Conservation (phyloP, 2,888 invertebrate genomes). For the Nebria brevicollis region DNA sequence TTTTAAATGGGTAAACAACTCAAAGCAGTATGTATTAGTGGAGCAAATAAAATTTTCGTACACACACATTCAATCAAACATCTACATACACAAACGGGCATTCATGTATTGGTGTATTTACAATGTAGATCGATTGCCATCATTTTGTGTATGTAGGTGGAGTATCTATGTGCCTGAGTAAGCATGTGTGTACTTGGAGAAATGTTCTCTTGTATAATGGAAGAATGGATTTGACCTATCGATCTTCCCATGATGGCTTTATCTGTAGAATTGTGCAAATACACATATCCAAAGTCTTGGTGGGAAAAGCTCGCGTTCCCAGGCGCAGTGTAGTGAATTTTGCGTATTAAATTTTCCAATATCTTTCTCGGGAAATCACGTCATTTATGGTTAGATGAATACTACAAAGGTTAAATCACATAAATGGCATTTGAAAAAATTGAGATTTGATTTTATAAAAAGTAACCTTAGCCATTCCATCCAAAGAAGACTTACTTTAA, state of each 20-base stretch:
- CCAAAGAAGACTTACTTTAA: no score
- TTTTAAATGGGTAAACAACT: slow-evolving; percentile 13
- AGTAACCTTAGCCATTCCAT: no score
- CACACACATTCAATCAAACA: neutral
- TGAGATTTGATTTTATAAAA: neutral
- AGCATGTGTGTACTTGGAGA: neutral
- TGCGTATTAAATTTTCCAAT: slow-evolving; percentile 1
- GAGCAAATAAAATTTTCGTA: slow-evolving; percentile 15
- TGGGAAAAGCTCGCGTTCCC: neutral
- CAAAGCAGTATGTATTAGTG: neutral
- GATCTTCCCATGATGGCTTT: neutral
- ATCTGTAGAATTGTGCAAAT: neutral
- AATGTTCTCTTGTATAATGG: slow-evolving; percentile 8
- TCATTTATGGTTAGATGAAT: neutral
- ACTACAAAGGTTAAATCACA: neutral
- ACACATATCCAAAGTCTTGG: neutral
- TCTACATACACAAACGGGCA: neutral
- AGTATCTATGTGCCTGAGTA: neutral
- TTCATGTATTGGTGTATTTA: neutral
- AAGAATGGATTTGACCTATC: slow-evolving; percentile 6
- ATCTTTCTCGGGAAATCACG: neutral
- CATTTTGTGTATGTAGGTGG: neutral
- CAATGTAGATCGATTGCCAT: slow-evolving; percentile 15
- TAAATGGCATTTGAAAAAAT: neutral
- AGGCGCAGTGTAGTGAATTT: neutral